These are phyloP conservation scores for Gambusia holbrooki DNA, from an alignment of 2,113 vertebrate species.

Conservation along the genomic window DNA sequence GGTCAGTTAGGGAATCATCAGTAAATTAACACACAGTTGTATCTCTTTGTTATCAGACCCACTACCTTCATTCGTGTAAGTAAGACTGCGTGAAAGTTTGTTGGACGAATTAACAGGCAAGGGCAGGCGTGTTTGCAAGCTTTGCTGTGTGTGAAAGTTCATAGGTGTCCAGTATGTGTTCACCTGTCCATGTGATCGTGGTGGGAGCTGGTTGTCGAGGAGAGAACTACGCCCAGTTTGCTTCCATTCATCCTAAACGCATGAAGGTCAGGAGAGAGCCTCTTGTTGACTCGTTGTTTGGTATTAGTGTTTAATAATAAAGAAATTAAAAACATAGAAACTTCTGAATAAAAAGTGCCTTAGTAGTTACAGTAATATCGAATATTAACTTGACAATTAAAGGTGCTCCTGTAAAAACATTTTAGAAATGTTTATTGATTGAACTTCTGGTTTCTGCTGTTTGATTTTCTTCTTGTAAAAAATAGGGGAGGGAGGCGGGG, in stretches of 20 bases:
- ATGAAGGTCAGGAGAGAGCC: slow-evolving; percentile 65
- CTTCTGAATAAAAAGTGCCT: background rate
- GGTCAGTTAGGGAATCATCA: background rate
- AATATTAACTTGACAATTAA: background rate
- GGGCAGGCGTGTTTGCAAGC: background rate
- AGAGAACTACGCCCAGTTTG: slow-evolving; percentile 73
- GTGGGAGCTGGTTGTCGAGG: slow-evolving; percentile 81
- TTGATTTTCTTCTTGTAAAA: too few species aligned
- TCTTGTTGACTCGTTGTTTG: background rate
- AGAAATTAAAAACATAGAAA: background rate
- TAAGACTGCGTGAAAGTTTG: background rate
- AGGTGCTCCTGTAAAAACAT: background rate
- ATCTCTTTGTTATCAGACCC: too few species aligned
- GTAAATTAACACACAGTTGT: background rate
- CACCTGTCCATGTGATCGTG: slow-evolving; percentile 75
- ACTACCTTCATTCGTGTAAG: background rate
- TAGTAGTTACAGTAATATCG: too few species aligned
- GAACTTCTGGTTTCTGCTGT: background rate
- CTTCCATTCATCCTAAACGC: slow-evolving; percentile 73
- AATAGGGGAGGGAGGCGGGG: too few species aligned
- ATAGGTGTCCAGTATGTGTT: slow-evolving; percentile 62
- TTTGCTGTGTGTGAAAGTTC: slow-evolving; percentile 32
- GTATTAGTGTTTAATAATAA: background rate
- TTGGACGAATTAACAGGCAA: background rate
- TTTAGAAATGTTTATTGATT: background rate